Base-by-base conservation (phyloP, 1,140 invertebrate genomes). In the Drosophila persimilis region DNA sequence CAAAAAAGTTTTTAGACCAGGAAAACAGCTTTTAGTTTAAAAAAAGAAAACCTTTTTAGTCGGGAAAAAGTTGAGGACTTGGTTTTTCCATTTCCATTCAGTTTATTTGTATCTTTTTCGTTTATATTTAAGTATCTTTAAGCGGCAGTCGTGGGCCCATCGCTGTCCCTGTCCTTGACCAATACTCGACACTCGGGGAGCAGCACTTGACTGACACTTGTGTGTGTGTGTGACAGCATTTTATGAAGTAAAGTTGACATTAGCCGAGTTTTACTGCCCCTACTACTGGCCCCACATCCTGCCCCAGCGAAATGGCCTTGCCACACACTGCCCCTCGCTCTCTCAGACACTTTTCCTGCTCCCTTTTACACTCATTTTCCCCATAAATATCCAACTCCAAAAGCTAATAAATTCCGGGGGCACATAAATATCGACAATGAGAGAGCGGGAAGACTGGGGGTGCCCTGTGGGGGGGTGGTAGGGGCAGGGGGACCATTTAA, bases 401-500 rank as follows among this genome's bases (percentile, higher is more conserved):
- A 59, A 58, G 74, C 56, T 70, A 58, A 81, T 77, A 81, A 81
- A 81, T 81, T 81, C 29, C 15, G 35, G 41, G 67, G 17, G 41
- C 35, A 59, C 78, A 81, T 81, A 81, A 80, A 80, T 81, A 77
- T 81, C 62, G 62, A 58, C 66, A 47, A 63, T 65, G 60, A 3
- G 31, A 9, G 35, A 39, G 35, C 3, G 2, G 31, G 8, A 31
- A 31, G 31, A 31, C 9, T 9, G 29, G 7, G 29, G 7, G 29
- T 31, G 8, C 8, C 29, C 29, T 9, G 24, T 41, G n/a, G 11
- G 24, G 15, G 15, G 6, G 31, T 15, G 53, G 24, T 6, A 8
- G 29, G 24, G 24, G 22, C n/a, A 13, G 39, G 17, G n/a, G 6
- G n/a, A 55, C n/a, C 43, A 13, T 52, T 66, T 48, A 67, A 64